Evolutionary conservation across 2,797 vertebrate genomes (phyloP).

Genomic region (Dryobates pubescens): DNA sequence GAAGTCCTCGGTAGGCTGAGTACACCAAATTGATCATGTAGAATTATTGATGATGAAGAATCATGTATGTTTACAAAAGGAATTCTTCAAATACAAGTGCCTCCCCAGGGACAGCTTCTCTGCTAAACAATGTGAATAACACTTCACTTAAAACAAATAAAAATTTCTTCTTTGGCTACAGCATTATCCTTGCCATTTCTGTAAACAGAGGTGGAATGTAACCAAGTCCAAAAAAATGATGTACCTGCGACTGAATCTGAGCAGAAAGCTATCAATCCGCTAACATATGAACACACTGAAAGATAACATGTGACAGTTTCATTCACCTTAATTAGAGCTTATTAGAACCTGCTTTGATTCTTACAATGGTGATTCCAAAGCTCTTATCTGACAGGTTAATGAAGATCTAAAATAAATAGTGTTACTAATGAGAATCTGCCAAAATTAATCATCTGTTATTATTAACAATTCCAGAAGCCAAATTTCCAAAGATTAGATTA

Average conservation of each 20-base stretch:
- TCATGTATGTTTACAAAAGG: neutral
- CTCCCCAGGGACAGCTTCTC: neutral
- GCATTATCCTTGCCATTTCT: neutral
- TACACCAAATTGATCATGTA: neutral
- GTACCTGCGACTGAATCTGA: conserved; percentile 4
- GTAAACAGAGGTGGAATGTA: neutral
- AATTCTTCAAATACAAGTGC: neutral
- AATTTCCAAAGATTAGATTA: conserved; percentile 53
- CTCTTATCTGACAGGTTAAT: conserved; percentile 59
- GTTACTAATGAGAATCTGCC: conserved; percentile 57
- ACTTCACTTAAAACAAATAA: neutral
- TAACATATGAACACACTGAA: neutral
- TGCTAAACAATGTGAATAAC: neutral
- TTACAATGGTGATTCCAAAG: conserved; percentile 30
- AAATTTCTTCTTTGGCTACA: neutral
- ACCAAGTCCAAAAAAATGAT: neutral
- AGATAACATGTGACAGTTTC: neutral
- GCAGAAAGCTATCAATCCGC: neutral
- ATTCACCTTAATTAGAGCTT: conserved; percentile 56
- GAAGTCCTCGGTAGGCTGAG: neutral
- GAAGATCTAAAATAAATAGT: conserved; percentile 51
- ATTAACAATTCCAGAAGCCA: conserved; percentile 58
- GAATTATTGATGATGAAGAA: neutral
- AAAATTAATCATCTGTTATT: conserved; percentile 63
- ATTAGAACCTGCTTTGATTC: conserved; percentile 56